Percentiles rank a stretch among this genome's conserved stretches.
Conservation (phyloP, 2,797 vertebrate species). For the Cheirogaleus major region DNA sequence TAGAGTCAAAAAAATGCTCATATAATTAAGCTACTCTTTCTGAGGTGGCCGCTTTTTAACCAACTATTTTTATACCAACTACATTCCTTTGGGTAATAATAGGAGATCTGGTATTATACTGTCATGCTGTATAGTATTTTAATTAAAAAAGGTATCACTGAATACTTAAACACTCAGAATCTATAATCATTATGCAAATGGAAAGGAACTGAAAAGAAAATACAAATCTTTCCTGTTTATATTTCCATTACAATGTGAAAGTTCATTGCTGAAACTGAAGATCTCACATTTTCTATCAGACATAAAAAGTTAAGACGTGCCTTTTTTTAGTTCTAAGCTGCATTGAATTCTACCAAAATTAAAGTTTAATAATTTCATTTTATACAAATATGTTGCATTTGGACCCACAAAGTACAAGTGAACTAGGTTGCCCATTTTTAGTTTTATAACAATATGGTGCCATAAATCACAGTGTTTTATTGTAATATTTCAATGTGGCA, state of each 20-base stretch:
- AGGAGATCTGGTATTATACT: background rate
- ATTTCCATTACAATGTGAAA: constrained; percentile 44
- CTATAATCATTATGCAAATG: background rate
- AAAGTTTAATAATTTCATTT: background rate
- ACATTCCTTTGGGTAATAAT: constrained; percentile 52
- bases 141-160: constrained; percentile 63
- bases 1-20: constrained; percentile 60
- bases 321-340: background rate
- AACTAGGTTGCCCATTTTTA: background rate
- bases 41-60: constrained; percentile 69
- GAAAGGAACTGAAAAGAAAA: background rate
- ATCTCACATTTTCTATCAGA: background rate
- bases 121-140: background rate
- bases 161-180: constrained; percentile 64
- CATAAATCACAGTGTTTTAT: constrained; percentile 8
- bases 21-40: constrained; percentile 72
- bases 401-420: background rate
- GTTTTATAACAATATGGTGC: background rate
- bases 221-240: background rate
- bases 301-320: background rate
- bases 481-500: background rate
- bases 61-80: constrained; percentile 46
- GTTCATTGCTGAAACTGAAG: background rate
- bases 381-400: background rate
- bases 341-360: background rate